Percentiles rank a stretch among this genome's conserved stretches.
Evolutionary conservation across 2,797 vertebrate species (phyloP).

Genomic region (Neosilurus hyrtlii): DNA sequence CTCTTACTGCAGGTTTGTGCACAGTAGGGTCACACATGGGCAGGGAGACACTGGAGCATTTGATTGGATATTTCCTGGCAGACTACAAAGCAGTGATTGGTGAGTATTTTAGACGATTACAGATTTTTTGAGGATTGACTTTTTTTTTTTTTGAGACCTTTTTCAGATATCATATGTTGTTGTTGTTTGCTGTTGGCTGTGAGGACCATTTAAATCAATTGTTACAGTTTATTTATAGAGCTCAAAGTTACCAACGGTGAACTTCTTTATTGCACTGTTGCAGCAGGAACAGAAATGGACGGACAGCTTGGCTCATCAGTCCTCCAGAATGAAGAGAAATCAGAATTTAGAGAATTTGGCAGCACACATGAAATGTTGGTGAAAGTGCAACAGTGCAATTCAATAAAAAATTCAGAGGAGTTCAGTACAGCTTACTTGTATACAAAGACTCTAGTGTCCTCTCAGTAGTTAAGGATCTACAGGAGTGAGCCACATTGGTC

Average conservation of each 20-base stretch:
- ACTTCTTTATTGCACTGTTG: not conserved
- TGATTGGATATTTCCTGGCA: too few species aligned
- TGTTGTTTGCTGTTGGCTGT: too few species aligned
- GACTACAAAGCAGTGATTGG: too few species aligned
- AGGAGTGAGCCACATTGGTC: not conserved
- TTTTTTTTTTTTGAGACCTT: not conserved
- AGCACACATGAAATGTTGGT: not conserved
- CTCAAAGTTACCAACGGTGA: not conserved
- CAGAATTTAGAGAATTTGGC: not conserved
- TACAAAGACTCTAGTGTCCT: not conserved
- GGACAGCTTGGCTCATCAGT: not conserved
- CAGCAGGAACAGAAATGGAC: not conserved
- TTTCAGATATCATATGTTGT: too few species aligned
- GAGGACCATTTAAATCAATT: too few species aligned
- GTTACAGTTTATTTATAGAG: too few species aligned
- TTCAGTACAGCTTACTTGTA: not conserved
- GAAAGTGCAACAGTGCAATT: not conserved
- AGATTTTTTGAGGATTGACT: too few species aligned
- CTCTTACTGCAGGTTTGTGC: too few species aligned
- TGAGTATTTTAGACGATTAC: too few species aligned
- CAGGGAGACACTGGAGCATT: too few species aligned
- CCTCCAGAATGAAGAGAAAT: not conserved
- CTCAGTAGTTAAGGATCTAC: not conserved
- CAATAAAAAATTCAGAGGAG: not conserved
- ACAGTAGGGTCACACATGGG: too few species aligned